A percentile compares a stretch with the other conserved stretches of the same genome.
Conservation (phyloP, 1,140 invertebrate genomes). For the Lasioglossum baleicum region DNA sequence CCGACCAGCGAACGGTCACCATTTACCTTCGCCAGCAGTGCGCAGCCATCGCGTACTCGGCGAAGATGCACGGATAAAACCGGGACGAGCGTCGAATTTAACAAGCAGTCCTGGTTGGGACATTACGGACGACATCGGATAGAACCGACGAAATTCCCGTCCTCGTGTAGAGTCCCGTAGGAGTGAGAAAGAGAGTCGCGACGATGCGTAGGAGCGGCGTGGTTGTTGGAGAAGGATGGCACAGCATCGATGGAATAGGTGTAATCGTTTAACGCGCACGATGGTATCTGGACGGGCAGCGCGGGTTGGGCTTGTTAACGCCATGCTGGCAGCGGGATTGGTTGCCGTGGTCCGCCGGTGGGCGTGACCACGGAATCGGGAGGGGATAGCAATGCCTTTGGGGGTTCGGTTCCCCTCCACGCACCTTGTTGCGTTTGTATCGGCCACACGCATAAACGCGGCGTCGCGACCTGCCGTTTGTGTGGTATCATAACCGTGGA, state of each 20-base stretch:
- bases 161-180: background rate
- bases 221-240: constrained; percentile 21
- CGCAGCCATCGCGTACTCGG: constrained; percentile 5
- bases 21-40: background rate
- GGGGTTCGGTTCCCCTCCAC: background rate
- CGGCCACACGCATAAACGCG: background rate
- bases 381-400: constrained; percentile 45
- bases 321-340: constrained; percentile 75
- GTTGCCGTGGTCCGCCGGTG: constrained; percentile 47
- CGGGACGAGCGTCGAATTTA: constrained; percentile 17
- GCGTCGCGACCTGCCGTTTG: background rate
- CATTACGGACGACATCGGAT: constrained; percentile 16
- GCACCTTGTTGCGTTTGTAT: background rate
- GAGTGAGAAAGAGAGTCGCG: background rate
- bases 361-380: constrained; percentile 57
- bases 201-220: constrained; percentile 26
- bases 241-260: constrained; percentile 49
- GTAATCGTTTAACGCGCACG: constrained; percentile 65
- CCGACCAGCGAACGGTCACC: background rate
- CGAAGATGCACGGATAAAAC: constrained; percentile 11
- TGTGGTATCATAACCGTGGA: background rate
- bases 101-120: constrained; percentile 3
- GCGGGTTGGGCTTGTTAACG: constrained; percentile 66
- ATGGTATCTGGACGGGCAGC: constrained; percentile 68
- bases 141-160: constrained; percentile 34